Evolutionary conservation across 2,797 vertebrate species (phyloP).

Genomic region (Fundulus diaphanus): DNA sequence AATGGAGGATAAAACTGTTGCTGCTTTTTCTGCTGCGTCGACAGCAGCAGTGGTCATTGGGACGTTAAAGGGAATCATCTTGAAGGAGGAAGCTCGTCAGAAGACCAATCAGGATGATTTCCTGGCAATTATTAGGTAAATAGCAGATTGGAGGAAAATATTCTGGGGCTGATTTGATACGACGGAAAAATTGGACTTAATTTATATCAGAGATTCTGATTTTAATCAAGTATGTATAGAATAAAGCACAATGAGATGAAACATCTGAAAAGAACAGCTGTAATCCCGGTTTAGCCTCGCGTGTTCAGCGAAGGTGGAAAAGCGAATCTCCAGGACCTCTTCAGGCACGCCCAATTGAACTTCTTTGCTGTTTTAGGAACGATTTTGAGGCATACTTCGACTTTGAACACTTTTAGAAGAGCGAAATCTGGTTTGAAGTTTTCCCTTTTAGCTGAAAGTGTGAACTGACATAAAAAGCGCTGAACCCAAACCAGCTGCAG

Average conservation of each 20-base stretch:
- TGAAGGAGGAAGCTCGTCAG: background rate
- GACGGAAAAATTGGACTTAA: background rate
- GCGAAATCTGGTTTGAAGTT: conserved; percentile 4
- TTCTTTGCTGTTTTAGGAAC: background rate
- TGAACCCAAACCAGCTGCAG: background rate
- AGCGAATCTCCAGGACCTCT: background rate
- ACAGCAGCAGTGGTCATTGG: background rate
- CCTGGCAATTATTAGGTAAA: background rate
- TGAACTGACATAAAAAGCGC: background rate
- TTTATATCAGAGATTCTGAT: background rate
- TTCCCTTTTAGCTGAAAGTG: background rate
- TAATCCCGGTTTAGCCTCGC: background rate
- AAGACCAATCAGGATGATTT: background rate
- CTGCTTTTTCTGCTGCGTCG: background rate
- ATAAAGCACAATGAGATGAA: background rate
- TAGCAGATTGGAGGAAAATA: background rate
- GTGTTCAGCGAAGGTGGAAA: background rate
- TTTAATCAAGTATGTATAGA: background rate
- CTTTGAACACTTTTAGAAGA: conserved; percentile 6
- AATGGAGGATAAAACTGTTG: background rate
- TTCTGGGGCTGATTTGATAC: background rate
- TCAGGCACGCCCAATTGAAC: background rate
- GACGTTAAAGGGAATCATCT: conserved; percentile 1
- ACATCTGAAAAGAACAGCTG: background rate
- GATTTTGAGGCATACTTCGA: background rate